Evolutionary conservation across 1,140 invertebrate species (phyloP).

Genomic region (Lordiphosa stackelbergi): DNA sequence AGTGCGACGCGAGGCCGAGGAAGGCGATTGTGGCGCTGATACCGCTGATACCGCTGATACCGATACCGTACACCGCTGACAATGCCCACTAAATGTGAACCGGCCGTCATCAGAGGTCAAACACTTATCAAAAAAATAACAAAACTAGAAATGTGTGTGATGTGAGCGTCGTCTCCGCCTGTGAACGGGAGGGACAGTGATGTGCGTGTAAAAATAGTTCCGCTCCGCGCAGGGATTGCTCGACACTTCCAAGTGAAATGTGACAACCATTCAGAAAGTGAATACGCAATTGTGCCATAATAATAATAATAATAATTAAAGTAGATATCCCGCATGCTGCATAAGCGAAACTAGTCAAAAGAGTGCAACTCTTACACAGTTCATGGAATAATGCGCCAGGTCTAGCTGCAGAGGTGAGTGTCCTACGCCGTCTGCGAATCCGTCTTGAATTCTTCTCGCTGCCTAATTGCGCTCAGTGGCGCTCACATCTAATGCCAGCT

Average conservation of each 20-base stretch:
- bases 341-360: slow-evolving; percentile 45
- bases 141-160: slow-evolving; percentile 1
- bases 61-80: background rate
- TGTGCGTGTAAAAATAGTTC: slow-evolving; percentile 8
- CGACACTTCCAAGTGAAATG: slow-evolving; percentile 21
- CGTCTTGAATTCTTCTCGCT: slow-evolving; percentile 11
- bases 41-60: background rate
- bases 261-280: slow-evolving; percentile 18
- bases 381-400: slow-evolving; percentile 3
- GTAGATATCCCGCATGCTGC: slow-evolving; percentile 1
- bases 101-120: slow-evolving; percentile 22
- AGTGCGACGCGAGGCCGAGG: slow-evolving; percentile 3
- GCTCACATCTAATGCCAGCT: slow-evolving; percentile 2
- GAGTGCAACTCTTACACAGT: slow-evolving; percentile 11
- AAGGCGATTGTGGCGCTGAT: slow-evolving; percentile 2
- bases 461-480: slow-evolving; percentile 7
- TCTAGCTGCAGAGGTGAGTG: slow-evolving; percentile 24
- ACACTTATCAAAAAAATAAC: slow-evolving; percentile 31
- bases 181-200: background rate
- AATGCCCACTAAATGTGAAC: slow-evolving; percentile 36
- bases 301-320: slow-evolving; percentile 7
- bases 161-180: background rate
- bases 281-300: slow-evolving; percentile 35
- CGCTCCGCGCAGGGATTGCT: slow-evolving; percentile 4
- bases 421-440: slow-evolving; percentile 8